A percentile compares a stretch with the other conserved stretches of the same genome.
phyloP scores from a whole-genome alignment of 1,140 invertebrate genomes.

The Microplitis demolitor region DNA sequence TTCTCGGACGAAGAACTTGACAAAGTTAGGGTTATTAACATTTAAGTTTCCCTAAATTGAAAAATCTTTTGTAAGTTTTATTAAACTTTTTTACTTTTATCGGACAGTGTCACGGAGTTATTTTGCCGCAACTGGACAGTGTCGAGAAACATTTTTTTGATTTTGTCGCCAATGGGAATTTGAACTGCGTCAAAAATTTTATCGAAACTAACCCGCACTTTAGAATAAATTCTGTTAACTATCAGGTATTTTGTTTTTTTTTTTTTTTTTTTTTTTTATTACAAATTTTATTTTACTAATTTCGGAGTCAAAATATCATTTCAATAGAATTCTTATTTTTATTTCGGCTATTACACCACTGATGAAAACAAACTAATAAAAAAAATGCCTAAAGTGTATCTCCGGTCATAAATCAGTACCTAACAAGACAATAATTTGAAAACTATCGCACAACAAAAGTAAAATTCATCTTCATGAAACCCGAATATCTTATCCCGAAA shows the following conservation, averaged over 20 bases:
- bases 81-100: not conserved
- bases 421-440: constrained; percentile 56
- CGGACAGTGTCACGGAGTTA: constrained; percentile 42
- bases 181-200: constrained; percentile 51
- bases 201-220: constrained; percentile 50
- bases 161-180: constrained; percentile 50
- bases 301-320: too few species aligned
- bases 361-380: too few species aligned
- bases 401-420: constrained; percentile 49
- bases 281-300: not conserved
- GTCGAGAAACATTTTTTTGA: constrained; percentile 61
- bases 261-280: not conserved
- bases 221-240: constrained; percentile 62
- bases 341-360: too few species aligned
- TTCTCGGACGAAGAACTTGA: too few species aligned
- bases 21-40: not conserved
- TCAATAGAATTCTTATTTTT: too few species aligned
- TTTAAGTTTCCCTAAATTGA: not conserved
- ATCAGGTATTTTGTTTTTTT: constrained; percentile 51
- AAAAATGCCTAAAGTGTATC: constrained; percentile 35
- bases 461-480: constrained; percentile 37
- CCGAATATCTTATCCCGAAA: not conserved
- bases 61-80: not conserved
- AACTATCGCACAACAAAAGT: constrained; percentile 48
- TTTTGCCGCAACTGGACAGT: constrained; percentile 56